These are phyloP conservation scores for Zaprionus vittiger DNA, from an alignment of 1,140 invertebrate genomes.

Conservation along the genomic window DNA sequence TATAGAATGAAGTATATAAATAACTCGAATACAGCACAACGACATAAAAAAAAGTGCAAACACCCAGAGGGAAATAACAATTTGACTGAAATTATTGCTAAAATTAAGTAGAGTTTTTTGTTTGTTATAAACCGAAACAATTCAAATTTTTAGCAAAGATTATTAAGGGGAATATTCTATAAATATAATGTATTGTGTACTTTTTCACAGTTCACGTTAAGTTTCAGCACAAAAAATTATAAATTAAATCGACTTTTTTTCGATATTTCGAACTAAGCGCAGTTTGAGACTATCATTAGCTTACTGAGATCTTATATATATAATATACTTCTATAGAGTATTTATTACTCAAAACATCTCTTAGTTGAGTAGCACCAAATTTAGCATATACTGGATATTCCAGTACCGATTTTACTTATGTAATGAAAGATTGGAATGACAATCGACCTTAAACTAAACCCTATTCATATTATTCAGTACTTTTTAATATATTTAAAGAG, in stretches of 20 bases:
- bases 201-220: not conserved
- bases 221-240: not conserved
- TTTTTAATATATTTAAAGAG: too few relatives aligned
- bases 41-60: not conserved
- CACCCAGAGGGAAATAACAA: not conserved
- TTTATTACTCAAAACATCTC: not conserved
- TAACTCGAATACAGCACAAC: not conserved
- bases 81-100: not conserved
- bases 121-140: not conserved
- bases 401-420: too few relatives aligned
- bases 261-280: not conserved
- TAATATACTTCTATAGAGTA: not conserved
- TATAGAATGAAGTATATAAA: conserved; percentile 16
- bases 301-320: not conserved
- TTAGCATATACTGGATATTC: not conserved
- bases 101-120: not conserved
- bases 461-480: too few relatives aligned
- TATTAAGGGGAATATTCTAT: not conserved
- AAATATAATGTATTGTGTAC: not conserved
- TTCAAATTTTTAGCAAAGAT: not conserved
- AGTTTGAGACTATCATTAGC: not conserved
- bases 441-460: too few relatives aligned
- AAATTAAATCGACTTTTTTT: not conserved
- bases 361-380: not conserved
- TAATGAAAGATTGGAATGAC: too few relatives aligned